Percentiles rank a stretch among this genome's conserved stretches.
Evolutionary conservation across 1,140 invertebrate species (phyloP).

Genomic region (Argopecten irradians): DNA sequence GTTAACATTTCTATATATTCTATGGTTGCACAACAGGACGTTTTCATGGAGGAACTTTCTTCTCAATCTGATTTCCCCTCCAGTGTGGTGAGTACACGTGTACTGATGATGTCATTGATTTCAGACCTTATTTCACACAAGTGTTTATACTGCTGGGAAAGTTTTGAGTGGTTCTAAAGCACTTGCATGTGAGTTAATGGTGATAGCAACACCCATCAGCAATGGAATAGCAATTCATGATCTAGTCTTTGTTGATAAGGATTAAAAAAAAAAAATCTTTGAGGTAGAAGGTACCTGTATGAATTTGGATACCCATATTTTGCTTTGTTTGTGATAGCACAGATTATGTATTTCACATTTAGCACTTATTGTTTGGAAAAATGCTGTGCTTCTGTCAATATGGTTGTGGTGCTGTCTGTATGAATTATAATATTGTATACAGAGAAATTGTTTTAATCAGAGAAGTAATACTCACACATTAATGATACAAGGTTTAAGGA

Average conservation of each 20-base stretch:
- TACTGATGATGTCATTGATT: conserved; percentile 17
- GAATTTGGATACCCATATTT: neutral
- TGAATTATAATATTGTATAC: neutral
- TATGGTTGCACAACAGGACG: conserved; percentile 13
- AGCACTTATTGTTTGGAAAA: neutral
- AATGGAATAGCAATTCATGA: neutral
- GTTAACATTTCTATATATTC: neutral
- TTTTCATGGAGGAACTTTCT: conserved; percentile 21
- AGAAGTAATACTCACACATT: too few relatives aligned
- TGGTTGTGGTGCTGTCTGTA: neutral
- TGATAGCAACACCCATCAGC: neutral
- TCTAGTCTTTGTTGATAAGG: neutral
- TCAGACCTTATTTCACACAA: neutral
- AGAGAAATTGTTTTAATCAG: too few relatives aligned
- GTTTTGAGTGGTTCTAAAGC: neutral
- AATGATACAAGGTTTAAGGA: too few relatives aligned
- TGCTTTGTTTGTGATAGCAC: neutral
- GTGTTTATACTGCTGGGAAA: neutral
- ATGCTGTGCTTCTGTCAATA: neutral
- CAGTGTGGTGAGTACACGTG: neutral
- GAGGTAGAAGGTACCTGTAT: neutral
- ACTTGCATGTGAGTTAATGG: neutral
- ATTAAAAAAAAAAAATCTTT: neutral
- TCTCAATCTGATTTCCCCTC: conserved; percentile 15
- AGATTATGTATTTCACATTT: neutral